Base-by-base conservation (phyloP, 2,888 invertebrate species). In the Troides aeacus region DNA sequence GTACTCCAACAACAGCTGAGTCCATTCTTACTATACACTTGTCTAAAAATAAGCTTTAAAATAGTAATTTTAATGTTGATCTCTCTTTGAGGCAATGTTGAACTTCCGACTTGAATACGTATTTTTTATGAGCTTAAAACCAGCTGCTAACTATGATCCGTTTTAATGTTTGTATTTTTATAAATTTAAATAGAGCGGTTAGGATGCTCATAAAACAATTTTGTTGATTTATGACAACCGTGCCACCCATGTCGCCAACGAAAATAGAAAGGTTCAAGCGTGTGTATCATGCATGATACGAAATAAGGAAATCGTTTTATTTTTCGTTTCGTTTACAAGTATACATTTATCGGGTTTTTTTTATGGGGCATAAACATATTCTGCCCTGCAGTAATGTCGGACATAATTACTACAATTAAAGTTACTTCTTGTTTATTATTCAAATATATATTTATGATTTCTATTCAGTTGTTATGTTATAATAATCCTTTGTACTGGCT, bases 151-250 rank as follows among this genome's bases (percentile, higher is more conserved):
- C 63, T 18, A 63, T 23, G 57, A 58, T 58, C 24, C n/a, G 67
- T 58, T 46, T 46, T 63, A 36, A 63, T 36, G 46, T 23, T 59
- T 59, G 50, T 68, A 60, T 69, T 70, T 70, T 66, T 66, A 70
- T 53, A 66, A 62, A 70, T 60, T 70, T 70, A 70, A 66, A 70
- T 59, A 56, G 62, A 63, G 62, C 66, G 58, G 50, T 69, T 69
- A 62, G 57, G 65, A 69, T 66, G 69, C 58, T 62, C 69, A 62
- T 70, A 70, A 66, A 70, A 70, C 63, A 70, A 70, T 70, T 70
- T 70, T 63, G 70, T 70, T 80, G 79, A 81, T 80, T 79, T 80
- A 81, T 79, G 74, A 69, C 72, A 66, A 72, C 63, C 75, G 76
- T 68, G 77, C 78, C 79, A 78, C 78, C 77, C 78, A 78, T 74